These are phyloP conservation scores for Leptopterna dolabrata DNA, from an alignment of 2,888 invertebrate species.

Conservation along the genomic window DNA sequence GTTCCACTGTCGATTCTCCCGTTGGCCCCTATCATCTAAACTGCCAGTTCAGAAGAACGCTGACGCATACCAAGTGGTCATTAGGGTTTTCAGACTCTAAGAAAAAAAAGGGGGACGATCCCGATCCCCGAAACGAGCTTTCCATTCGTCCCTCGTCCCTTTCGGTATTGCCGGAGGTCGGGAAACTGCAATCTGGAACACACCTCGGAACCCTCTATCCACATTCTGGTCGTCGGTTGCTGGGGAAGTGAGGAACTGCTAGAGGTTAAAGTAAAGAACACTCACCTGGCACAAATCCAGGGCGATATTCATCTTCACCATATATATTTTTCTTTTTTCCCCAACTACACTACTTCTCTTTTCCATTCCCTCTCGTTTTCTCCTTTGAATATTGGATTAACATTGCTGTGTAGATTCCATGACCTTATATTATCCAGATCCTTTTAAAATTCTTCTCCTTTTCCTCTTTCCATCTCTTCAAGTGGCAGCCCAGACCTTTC, in stretches of 20 bases:
- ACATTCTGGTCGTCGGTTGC: neutral
- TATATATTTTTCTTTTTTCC: neutral
- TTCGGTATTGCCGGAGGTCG: neutral
- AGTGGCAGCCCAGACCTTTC: neutral
- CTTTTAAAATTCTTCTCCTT: neutral
- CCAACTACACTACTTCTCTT: neutral
- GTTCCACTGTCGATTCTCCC: neutral
- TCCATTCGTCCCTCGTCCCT: neutral
- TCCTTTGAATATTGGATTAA: constrained; percentile 37
- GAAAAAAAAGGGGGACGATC: neutral
- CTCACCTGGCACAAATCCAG: constrained; percentile 22
- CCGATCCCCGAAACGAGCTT: neutral
- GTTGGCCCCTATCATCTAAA: neutral
- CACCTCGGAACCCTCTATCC: neutral
- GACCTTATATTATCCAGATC: constrained; percentile 13
- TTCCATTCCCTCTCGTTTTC: neutral
- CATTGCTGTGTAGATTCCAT: constrained; percentile 25
- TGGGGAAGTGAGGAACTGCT: neutral
- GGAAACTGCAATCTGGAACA: neutral
- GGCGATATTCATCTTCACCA: neutral
- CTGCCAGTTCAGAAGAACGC: neutral
- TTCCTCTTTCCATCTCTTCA: neutral
- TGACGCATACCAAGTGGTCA: neutral
- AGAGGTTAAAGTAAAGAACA: constrained; percentile 24
- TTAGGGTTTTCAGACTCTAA: neutral